phyloP scores from a whole-genome alignment of 2,113 vertebrate genomes.

The Phrynocephalus versicolor region DNA sequence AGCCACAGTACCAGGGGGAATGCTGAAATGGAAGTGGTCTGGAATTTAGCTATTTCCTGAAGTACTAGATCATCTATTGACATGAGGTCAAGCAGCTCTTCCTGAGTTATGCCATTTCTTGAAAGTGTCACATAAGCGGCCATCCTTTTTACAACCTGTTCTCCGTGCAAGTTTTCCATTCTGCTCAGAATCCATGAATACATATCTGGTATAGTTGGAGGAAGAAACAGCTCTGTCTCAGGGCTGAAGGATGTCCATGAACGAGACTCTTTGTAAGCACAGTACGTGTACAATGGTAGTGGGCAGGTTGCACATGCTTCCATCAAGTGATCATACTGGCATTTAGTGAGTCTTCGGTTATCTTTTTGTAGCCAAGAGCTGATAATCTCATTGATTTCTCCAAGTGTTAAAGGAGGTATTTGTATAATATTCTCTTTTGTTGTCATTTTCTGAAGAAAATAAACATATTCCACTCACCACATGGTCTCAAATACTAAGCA shows the following conservation, averaged over 20 bases:
- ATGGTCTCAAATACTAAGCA: not conserved
- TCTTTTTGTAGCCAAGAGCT: constrained; percentile 53
- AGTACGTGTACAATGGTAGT: constrained; percentile 67
- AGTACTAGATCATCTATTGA: constrained; percentile 61
- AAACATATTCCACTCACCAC: not conserved
- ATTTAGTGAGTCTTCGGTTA: constrained; percentile 49
- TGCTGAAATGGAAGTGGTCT: constrained; percentile 44
- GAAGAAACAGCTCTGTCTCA: constrained; percentile 50
- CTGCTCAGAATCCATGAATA: constrained; percentile 58
- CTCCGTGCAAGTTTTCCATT: constrained; percentile 69
- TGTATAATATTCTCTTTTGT: constrained; percentile 49
- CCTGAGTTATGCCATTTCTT: constrained; percentile 67
- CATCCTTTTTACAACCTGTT: constrained; percentile 64
- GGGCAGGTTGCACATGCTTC: constrained; percentile 68
- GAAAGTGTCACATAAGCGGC: constrained; percentile 68
- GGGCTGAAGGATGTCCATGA: constrained; percentile 67
- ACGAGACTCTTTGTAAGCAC: constrained; percentile 66
- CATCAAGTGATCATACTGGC: constrained; percentile 62
- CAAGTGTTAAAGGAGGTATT: constrained; percentile 59
- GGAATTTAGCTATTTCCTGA: constrained; percentile 65
- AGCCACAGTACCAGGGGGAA: constrained; percentile 68
- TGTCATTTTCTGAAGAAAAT: constrained; percentile 52
- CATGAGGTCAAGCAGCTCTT: constrained; percentile 72
- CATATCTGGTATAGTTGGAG: constrained; percentile 57
- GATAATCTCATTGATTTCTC: constrained; percentile 62